Percentiles rank a stretch among this genome's conserved stretches.
phyloP scores from a whole-genome alignment of 1,140 invertebrate genomes.

The Asobara japonica region DNA sequence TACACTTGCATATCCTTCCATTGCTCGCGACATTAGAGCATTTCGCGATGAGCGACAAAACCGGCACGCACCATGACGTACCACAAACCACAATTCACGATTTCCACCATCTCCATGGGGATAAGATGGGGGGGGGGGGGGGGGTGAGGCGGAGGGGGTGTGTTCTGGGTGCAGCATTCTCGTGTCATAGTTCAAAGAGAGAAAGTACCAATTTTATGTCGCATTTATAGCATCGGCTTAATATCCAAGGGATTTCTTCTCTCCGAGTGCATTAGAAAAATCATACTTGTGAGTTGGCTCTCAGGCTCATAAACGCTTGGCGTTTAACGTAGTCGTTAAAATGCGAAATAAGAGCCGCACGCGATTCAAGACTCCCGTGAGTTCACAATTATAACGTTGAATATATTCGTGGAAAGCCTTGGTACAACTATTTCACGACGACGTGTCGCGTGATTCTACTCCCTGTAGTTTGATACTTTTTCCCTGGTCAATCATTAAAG shows the following conservation, averaged over 20 bases:
- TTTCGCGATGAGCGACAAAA: slow-evolving; percentile 6
- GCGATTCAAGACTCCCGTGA: slow-evolving; percentile 21
- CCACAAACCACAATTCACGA: slow-evolving; percentile 21
- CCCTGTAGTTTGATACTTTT: background rate
- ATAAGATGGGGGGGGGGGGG: background rate
- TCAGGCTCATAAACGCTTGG: slow-evolving; percentile 22
- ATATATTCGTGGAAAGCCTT: slow-evolving; percentile 4
- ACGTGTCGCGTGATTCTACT: background rate
- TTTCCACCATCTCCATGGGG: background rate
- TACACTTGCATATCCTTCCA: slow-evolving; percentile 4
- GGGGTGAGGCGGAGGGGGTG: background rate
- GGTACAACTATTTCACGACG: background rate
- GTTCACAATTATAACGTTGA: background rate
- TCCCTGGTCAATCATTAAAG: background rate
- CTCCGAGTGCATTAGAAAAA: background rate
- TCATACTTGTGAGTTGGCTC: background rate
- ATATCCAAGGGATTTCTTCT: background rate
- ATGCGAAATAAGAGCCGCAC: slow-evolving; percentile 29
- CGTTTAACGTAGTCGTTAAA: slow-evolving; percentile 32
- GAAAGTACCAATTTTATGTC: slow-evolving; percentile 26
- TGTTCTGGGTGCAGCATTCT: background rate
- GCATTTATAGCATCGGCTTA: slow-evolving; percentile 12
- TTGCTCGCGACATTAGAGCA: slow-evolving; percentile 14
- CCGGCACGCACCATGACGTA: slow-evolving; percentile 22
- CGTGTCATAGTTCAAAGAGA: background rate